Percentiles rank a stretch among this genome's conserved stretches.
Conservation (phyloP, 1,140 invertebrate species). For the Mesaphorura yosii region DNA sequence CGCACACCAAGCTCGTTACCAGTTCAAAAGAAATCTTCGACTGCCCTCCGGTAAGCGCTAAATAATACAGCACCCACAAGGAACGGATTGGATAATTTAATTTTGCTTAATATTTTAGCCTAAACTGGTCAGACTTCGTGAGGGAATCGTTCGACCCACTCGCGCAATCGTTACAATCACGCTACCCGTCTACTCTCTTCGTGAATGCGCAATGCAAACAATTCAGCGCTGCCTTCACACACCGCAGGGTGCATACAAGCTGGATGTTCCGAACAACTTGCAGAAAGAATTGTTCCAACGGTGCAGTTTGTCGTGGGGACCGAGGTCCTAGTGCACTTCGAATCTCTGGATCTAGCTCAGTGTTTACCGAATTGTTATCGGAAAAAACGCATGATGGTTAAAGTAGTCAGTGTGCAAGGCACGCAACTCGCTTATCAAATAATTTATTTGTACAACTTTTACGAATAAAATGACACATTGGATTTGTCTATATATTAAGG, state of each 20-base stretch:
- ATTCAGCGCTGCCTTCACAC: constrained; percentile 14
- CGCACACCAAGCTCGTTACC: constrained; percentile 43
- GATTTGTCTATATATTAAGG: too few species aligned
- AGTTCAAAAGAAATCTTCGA: constrained; percentile 36
- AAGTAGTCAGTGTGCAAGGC: too few species aligned
- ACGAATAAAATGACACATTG: too few species aligned
- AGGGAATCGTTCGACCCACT: constrained; percentile 25
- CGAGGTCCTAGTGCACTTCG: too few species aligned
- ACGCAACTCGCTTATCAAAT: too few species aligned
- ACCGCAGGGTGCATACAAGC: constrained; percentile 17
- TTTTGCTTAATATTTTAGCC: constrained; percentile 25
- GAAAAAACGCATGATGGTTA: too few species aligned
- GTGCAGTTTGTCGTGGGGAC: too few species aligned
- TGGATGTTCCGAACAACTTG: constrained; percentile 23
- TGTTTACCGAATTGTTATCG: too few species aligned
- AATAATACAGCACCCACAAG: background rate
- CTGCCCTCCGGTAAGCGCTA: constrained; percentile 20
- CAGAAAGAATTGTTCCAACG: constrained; percentile 24
- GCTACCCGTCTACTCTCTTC: constrained; percentile 36
- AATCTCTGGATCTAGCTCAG: too few species aligned
- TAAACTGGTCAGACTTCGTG: constrained; percentile 14
- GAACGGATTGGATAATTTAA: background rate
- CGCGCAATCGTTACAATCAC: constrained; percentile 35
- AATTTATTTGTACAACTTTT: too few species aligned
- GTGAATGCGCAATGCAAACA: constrained; percentile 34